Percentiles rank a stretch among this genome's conserved stretches.
Conservation (phyloP, 2,888 invertebrate genomes). For the Ophion slaviceki region DNA sequence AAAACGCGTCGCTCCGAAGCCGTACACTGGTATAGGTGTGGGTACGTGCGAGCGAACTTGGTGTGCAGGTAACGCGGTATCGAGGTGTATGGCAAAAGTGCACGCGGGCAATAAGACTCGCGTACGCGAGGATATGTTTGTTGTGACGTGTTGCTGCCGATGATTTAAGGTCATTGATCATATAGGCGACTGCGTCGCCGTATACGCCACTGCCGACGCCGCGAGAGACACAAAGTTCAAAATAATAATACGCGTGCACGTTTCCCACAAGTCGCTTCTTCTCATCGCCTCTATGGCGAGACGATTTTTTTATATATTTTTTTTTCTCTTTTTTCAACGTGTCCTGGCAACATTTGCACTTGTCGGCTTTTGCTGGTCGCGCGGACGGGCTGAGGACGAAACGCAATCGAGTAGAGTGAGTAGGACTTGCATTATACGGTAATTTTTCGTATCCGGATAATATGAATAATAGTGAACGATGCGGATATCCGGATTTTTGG, state of each 20-base stretch:
- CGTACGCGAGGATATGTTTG: conserved; percentile 9
- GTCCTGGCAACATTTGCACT: not conserved
- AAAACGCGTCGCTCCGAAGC: not conserved
- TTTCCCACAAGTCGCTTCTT: not conserved
- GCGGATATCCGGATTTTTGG: too few species aligned
- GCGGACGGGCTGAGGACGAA: not conserved
- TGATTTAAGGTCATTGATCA: conserved; percentile 72
- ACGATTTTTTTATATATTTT: conserved; percentile 1
- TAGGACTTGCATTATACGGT: too few species aligned
- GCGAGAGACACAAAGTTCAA: conserved; percentile 58
- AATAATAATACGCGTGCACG: conserved; percentile 31
- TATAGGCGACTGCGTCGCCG: conserved; percentile 37
- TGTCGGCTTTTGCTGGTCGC: not conserved
- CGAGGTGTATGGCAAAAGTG: conserved; percentile 9
- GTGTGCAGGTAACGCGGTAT: not conserved
- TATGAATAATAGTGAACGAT: too few species aligned
- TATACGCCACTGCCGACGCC: not conserved
- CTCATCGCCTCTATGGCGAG: not conserved
- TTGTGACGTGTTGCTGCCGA: conserved; percentile 1
- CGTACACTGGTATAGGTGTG: not conserved
- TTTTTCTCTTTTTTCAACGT: not conserved
- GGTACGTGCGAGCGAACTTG: not conserved
- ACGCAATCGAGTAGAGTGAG: too few species aligned
- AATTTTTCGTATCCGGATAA: too few species aligned
- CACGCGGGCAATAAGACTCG: not conserved